Evolutionary conservation across 2,888 invertebrate genomes (phyloP), one percentile per base, ranked within the genome.

Genomic region (Antitype chi): DNA sequence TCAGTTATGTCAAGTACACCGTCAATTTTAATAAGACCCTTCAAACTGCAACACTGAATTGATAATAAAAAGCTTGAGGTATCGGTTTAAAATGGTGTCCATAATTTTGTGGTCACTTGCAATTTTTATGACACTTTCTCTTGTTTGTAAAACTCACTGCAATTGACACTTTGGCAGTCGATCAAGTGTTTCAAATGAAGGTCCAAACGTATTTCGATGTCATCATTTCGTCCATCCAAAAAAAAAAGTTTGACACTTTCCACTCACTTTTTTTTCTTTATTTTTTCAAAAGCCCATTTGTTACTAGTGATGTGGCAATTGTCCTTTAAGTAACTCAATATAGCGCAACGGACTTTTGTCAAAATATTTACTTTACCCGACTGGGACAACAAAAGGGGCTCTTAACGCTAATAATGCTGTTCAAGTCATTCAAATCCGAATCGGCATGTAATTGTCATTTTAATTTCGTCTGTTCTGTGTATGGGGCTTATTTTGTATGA

Each of bases 301-400:
- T 85, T 75, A 74, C 90, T 85, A 92, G 93, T 93, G 91, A 90
- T 89, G 85, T 85, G 82, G 85, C 93, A 90, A 94, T 95, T 95
- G 94, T 95, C 92, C 92, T 92, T 90, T 92, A 92, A 93, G 95
- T 94, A 94, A 95, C 94, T 95, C 93, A 95, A 96, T 95, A 95
- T 93, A 92, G 92, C 93, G 94, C 94, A 94, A 95, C 92, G 93
- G 92, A 94, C 92, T 94, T 93, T 96, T 96, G 96, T 96, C 96
- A 96, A 91, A 96, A 96, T 96, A 96, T 96, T 96, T 96, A 95
- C 96, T 95, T 93, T 93, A 88, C 90, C 89, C 92, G 85, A 88
- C 91, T 57, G 84, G 87, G 88, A 89, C 90, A 85, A 96, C 96
- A 96, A 96, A 75, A 92, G 80, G 93, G 77, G 85, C 92, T 93